Percentiles rank a stretch among this genome's conserved stretches.
These are phyloP conservation scores for Drosophila biarmipes DNA, from an alignment of 1,140 invertebrate species.

Conservation along the genomic window DNA sequence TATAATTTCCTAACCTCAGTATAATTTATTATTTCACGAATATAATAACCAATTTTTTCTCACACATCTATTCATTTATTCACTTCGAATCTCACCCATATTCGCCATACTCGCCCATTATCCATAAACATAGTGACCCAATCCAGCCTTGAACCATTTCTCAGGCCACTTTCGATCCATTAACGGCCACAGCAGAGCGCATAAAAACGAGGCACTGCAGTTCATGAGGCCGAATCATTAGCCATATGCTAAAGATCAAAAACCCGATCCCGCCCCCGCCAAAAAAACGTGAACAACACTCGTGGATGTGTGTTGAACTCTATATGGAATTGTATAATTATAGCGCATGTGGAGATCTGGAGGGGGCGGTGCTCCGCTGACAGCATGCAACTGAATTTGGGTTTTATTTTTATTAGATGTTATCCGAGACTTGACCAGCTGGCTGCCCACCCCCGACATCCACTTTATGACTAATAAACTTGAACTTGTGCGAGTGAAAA, in stretches of 20 bases:
- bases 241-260: conserved; percentile 72
- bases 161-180: conserved; percentile 37
- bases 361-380: conserved; percentile 8
- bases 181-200: conserved; percentile 10
- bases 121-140: conserved; percentile 25
- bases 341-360: conserved; percentile 38
- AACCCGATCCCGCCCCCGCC: conserved; percentile 40
- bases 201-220: conserved; percentile 48
- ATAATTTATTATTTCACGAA: neutral
- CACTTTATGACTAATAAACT: conserved; percentile 72
- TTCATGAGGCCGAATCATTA: conserved; percentile 48
- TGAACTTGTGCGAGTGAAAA: conserved; percentile 65
- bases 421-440: conserved; percentile 67
- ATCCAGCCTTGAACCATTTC: conserved; percentile 42
- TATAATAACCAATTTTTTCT: conserved; percentile 2
- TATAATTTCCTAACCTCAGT: too few relatives aligned
- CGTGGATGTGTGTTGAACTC: conserved; percentile 23
- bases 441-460: conserved; percentile 22
- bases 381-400: conserved; percentile 37
- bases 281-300: conserved; percentile 21
- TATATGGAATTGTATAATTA: conserved; percentile 72
- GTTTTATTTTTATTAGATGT: conserved; percentile 70
- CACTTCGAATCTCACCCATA: conserved; percentile 1
- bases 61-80: conserved; percentile 6
- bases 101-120: conserved; percentile 7